These are phyloP conservation scores for Ophion costatus DNA, from an alignment of 2,888 invertebrate genomes.

Conservation along the genomic window DNA sequence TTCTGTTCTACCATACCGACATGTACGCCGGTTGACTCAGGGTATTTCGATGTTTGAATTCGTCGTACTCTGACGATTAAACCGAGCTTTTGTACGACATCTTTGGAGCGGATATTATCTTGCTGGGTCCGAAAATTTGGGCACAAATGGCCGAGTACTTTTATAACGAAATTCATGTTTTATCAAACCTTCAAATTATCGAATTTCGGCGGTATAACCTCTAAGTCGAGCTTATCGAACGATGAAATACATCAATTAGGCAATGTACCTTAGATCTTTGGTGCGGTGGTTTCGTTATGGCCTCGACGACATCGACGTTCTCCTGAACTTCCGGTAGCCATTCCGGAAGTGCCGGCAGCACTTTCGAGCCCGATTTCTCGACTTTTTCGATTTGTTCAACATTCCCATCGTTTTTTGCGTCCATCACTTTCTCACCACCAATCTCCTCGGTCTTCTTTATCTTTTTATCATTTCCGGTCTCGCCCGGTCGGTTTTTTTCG, in stretches of 20 bases:
- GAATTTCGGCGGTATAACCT: too few relatives aligned
- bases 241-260: not conserved
- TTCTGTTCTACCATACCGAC: too few relatives aligned
- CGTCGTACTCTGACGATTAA: too few relatives aligned
- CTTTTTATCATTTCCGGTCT: constrained; percentile 22
- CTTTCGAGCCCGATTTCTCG: constrained; percentile 41
- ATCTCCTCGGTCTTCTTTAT: constrained; percentile 34
- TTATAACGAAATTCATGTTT: too few relatives aligned
- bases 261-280: constrained; percentile 86
- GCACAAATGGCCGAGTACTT: too few relatives aligned
- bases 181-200: too few relatives aligned
- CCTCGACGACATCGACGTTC: constrained; percentile 82
- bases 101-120: too few relatives aligned
- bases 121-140: too few relatives aligned
- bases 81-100: too few relatives aligned
- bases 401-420: constrained; percentile 12
- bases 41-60: too few relatives aligned
- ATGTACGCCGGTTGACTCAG: too few relatives aligned
- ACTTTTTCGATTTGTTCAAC: constrained; percentile 4
- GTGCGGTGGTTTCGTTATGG: constrained; percentile 87
- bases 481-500: constrained; percentile 68
- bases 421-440: constrained; percentile 21
- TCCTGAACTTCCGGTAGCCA: constrained; percentile 83
- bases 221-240: too few relatives aligned
- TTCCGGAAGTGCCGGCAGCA: constrained; percentile 81